Evolutionary conservation across 2,888 invertebrate genomes (phyloP).

Genomic region (Agrochola macilenta): DNA sequence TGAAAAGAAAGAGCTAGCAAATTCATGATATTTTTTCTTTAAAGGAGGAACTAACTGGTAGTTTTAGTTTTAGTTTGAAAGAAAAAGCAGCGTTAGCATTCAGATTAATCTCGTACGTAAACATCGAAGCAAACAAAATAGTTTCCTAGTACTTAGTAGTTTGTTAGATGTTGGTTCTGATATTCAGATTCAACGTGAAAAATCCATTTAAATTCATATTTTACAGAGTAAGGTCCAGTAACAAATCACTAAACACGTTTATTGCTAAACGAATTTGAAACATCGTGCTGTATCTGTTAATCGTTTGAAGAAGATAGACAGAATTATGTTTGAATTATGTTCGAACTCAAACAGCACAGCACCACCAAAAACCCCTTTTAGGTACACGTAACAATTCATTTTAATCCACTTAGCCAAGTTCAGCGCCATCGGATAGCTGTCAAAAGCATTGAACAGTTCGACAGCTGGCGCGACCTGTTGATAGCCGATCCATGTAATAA

Average conservation of each 20-base stretch:
- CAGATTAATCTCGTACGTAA: not conserved
- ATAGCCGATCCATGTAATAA: slow-evolving; percentile 49
- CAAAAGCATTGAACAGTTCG: slow-evolving; percentile 62
- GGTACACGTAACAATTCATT: slow-evolving; percentile 11
- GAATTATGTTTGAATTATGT: not conserved
- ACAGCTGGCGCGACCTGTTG: slow-evolving; percentile 69
- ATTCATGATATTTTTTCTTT: not conserved
- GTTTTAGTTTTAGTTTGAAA: not conserved
- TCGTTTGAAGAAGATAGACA: not conserved
- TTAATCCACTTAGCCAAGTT: slow-evolving; percentile 39
- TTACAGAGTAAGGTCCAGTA: not conserved
- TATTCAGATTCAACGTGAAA: not conserved
- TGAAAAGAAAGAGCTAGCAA: not conserved
- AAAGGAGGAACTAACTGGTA: too few relatives aligned
- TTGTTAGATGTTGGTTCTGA: not conserved
- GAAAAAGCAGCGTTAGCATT: not conserved
- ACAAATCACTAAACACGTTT: not conserved
- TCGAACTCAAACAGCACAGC: not conserved
- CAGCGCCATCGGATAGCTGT: slow-evolving; percentile 47
- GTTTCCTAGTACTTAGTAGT: not conserved
- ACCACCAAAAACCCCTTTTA: not conserved
- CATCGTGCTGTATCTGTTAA: not conserved
- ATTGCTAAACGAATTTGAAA: not conserved
- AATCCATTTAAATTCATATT: not conserved
- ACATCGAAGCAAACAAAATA: not conserved